These are phyloP conservation scores for Muraenolepis orangiensis DNA, from an alignment of 2,797 vertebrate species.

Conservation along the genomic window DNA sequence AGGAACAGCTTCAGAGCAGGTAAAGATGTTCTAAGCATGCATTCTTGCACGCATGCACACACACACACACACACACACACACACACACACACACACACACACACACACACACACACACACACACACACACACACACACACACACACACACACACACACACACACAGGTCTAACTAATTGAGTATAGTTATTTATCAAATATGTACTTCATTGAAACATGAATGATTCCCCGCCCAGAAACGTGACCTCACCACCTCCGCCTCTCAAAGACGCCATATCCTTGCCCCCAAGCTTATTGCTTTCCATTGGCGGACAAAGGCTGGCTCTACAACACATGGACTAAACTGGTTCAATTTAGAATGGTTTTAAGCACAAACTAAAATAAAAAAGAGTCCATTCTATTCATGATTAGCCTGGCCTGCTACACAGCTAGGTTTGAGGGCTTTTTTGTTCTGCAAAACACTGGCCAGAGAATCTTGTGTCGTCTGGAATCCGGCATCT, in stretches of 20 bases:
- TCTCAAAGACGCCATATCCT: background rate
- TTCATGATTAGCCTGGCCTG: background rate
- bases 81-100: no score
- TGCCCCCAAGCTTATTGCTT: background rate
- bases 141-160: no score
- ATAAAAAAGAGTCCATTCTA: background rate
- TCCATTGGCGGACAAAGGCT: background rate
- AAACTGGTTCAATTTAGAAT: background rate
- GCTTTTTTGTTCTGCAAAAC: background rate
- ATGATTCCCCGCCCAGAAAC: background rate
- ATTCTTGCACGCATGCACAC: no score
- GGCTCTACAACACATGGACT: background rate
- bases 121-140: no score
- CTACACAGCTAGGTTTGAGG: background rate
- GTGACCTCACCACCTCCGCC: background rate
- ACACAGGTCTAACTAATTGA: no score
- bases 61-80: no score
- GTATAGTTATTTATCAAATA: no score
- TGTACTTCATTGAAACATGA: background rate
- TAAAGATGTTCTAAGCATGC: background rate
- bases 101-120: no score
- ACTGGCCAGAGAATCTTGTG: background rate
- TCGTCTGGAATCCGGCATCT: no score
- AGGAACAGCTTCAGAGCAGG: slow-evolving; percentile 16
- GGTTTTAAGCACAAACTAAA: background rate